A percentile compares a stretch with the other conserved stretches of the same genome.
phyloP scores from a whole-genome alignment of 2,113 vertebrate species.

The Atlantisia rogersi region DNA sequence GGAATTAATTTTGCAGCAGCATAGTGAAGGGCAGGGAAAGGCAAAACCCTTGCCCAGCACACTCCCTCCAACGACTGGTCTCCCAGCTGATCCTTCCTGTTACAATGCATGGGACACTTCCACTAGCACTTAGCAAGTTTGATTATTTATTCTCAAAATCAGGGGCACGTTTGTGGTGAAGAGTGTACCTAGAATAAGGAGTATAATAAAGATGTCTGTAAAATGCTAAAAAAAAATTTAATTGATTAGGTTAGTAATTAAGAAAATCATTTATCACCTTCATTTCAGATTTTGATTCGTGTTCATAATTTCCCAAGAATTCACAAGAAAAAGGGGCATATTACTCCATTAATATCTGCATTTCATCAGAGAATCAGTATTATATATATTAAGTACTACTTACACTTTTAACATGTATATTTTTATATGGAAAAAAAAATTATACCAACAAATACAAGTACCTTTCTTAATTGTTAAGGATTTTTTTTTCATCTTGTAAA shows the following conservation, averaged over 20 bases:
- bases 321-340: background rate
- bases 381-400: background rate
- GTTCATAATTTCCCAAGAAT: background rate
- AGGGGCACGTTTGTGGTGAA: background rate
- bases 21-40: background rate
- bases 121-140: background rate
- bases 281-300: background rate
- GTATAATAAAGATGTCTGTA: background rate
- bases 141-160: background rate
- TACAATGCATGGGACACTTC: background rate
- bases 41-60: background rate
- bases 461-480: background rate
- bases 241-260: background rate
- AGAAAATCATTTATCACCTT: background rate
- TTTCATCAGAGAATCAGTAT: background rate
- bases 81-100: background rate
- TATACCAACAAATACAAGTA: background rate
- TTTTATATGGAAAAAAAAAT: background rate
- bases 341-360: background rate
- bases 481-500: background rate
- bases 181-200: background rate
- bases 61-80: background rate
- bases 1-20: background rate
- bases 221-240: background rate
- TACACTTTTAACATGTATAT: background rate